These are phyloP conservation scores for Paedocypris sp. DNA, from an alignment of 2,113 vertebrate species.

Conservation along the genomic window DNA sequence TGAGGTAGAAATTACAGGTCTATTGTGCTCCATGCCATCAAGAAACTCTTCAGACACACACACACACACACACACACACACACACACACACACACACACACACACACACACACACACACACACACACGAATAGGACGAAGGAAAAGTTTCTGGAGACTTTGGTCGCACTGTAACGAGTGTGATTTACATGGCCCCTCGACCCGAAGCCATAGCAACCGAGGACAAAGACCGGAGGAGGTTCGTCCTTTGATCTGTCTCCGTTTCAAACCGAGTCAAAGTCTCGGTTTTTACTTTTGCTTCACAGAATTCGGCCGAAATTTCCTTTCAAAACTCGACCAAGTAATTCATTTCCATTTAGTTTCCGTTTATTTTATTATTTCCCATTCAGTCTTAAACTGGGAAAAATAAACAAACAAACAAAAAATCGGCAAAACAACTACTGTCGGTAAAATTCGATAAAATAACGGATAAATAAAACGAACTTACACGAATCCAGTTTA, in stretches of 20 bases:
- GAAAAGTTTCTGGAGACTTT: conserved; percentile 52
- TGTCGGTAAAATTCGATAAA: too few relatives aligned
- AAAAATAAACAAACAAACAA: background rate
- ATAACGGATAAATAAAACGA: too few relatives aligned
- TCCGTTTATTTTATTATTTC: background rate
- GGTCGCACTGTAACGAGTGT: conserved; percentile 62
- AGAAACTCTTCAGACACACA: too few relatives aligned
- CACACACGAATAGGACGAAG: too few relatives aligned
- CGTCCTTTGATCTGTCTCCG: conserved; percentile 74
- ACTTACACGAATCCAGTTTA: too few relatives aligned
- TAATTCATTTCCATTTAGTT: too few relatives aligned
- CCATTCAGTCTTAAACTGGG: background rate
- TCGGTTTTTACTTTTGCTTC: conserved; percentile 28
- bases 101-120: too few relatives aligned
- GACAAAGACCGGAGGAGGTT: conserved; percentile 61
- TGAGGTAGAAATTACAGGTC: conserved; percentile 18
- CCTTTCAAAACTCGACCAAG: too few relatives aligned
- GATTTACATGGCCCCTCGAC: conserved; percentile 65
- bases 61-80: too few relatives aligned
- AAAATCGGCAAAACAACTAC: too few relatives aligned
- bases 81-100: too few relatives aligned
- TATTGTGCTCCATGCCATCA: background rate
- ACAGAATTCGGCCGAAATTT: too few relatives aligned
- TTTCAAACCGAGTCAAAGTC: conserved; percentile 52
- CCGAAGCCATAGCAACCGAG: conserved; percentile 67